phyloP scores from a whole-genome alignment of 2,888 invertebrate genomes.

The Drosophila prostipennis region DNA sequence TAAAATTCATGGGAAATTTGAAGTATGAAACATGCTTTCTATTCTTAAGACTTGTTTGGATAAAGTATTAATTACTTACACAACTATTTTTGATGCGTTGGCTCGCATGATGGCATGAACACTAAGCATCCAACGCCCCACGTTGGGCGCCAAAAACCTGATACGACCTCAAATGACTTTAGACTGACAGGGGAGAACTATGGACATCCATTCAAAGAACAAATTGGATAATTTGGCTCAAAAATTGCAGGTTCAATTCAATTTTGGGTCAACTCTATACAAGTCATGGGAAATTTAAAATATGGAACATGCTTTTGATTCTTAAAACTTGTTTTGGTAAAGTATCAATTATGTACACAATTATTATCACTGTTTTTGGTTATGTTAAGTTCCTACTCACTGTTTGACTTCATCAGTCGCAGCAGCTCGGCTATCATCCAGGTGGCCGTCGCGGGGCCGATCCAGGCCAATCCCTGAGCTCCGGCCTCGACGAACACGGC shows the following conservation, averaged over 20 bases:
- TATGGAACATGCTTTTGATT: too few species aligned
- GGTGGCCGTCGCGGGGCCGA: constrained; percentile 90
- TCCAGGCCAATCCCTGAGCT: constrained; percentile 91
- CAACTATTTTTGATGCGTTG: too few species aligned
- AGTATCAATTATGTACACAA: too few species aligned
- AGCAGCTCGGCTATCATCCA: constrained; percentile 89
- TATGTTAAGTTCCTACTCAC: constrained; percentile 78
- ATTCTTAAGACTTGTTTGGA: too few species aligned
- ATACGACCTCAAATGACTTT: not conserved
- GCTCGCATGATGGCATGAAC: constrained; percentile 3
- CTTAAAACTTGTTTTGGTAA: too few species aligned
- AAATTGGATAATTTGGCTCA: not conserved
- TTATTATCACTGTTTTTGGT: too few species aligned
- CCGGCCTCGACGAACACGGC: constrained; percentile 94
- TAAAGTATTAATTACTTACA: too few species aligned
- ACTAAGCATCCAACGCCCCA: not conserved
- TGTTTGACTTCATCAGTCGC: constrained; percentile 86
- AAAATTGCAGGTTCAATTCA: constrained; percentile 3
- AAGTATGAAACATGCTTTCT: too few species aligned
- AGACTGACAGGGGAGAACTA: not conserved
- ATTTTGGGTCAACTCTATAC: too few species aligned
- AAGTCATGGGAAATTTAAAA: too few species aligned
- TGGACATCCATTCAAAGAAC: not conserved
- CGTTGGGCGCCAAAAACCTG: not conserved
- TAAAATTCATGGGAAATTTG: too few species aligned